Evolutionary conservation across 2,113 vertebrate species (phyloP).

Genomic region (Lepus europaeus): DNA sequence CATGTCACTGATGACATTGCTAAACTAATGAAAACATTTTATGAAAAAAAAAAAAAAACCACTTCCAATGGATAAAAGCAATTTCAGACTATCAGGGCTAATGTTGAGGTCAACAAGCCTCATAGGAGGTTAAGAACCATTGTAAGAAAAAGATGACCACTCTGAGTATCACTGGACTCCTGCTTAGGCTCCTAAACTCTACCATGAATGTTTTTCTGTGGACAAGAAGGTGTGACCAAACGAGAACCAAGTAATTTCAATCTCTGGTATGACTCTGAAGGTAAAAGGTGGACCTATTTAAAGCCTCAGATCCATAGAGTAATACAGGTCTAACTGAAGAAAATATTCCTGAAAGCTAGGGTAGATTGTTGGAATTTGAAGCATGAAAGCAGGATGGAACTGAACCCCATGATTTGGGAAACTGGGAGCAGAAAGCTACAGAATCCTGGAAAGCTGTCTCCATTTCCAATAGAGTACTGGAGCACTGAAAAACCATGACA

Average conservation of each 20-base stretch:
- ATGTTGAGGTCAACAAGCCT: neutral
- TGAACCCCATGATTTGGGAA: neutral
- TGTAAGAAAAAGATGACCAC: neutral
- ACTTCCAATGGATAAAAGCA: neutral
- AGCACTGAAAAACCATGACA: neutral
- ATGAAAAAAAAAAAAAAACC: neutral
- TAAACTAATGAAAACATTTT: neutral
- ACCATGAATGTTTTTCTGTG: neutral
- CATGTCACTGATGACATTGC: neutral
- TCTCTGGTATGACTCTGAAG: neutral
- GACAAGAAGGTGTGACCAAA: neutral
- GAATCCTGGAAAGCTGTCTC: neutral
- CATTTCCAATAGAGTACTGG: neutral
- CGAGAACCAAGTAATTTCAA: neutral
- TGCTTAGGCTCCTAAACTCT: neutral
- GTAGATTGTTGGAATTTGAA: neutral
- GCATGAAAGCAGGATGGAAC: neutral
- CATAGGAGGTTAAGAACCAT: neutral
- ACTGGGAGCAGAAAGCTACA: neutral
- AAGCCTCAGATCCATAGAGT: neutral
- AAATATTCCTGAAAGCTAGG: neutral
- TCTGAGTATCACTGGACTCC: neutral
- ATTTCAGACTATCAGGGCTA: neutral
- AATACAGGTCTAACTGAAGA: neutral
- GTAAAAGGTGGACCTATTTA: neutral